These are phyloP conservation scores for Gyrodactylus salaris DNA, from an alignment of 1,140 invertebrate species.

Conservation along the genomic window DNA sequence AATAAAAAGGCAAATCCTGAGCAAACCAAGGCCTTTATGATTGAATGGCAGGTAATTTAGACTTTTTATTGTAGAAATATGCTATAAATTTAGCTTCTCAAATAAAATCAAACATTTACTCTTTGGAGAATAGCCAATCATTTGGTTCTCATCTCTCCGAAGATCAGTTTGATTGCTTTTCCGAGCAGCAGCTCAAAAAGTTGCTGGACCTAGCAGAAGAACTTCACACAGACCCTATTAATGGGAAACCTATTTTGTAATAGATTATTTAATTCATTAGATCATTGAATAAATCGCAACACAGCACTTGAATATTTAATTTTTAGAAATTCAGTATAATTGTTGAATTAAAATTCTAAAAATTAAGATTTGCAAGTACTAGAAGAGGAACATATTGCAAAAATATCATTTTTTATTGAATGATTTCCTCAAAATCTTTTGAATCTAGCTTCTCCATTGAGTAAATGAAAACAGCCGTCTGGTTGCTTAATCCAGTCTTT, in stretches of 20 bases:
- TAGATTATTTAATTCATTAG: too few relatives aligned
- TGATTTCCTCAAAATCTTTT: too few relatives aligned
- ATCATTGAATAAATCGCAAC: too few relatives aligned
- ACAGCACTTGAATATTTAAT: too few relatives aligned
- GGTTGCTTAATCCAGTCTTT: background rate
- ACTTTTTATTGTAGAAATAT: constrained; percentile 4
- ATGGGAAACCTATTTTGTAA: too few relatives aligned
- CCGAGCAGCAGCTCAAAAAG: background rate
- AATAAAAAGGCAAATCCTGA: constrained; percentile 38
- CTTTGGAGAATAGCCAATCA: background rate
- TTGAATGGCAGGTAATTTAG: constrained; percentile 49
- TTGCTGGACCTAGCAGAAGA: background rate
- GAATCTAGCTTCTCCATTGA: too few relatives aligned
- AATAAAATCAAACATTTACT: background rate
- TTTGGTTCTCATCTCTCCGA: background rate
- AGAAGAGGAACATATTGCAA: too few relatives aligned
- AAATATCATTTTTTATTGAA: too few relatives aligned
- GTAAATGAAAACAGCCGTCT: background rate
- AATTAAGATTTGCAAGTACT: too few relatives aligned
- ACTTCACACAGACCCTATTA: too few relatives aligned
- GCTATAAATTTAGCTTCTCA: background rate
- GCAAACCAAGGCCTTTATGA: constrained; percentile 40
- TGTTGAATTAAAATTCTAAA: too few relatives aligned
- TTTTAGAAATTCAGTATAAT: too few relatives aligned
- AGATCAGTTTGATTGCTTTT: background rate